phyloP scores from a whole-genome alignment of 2,888 invertebrate genomes.

The Heliconius sara region DNA sequence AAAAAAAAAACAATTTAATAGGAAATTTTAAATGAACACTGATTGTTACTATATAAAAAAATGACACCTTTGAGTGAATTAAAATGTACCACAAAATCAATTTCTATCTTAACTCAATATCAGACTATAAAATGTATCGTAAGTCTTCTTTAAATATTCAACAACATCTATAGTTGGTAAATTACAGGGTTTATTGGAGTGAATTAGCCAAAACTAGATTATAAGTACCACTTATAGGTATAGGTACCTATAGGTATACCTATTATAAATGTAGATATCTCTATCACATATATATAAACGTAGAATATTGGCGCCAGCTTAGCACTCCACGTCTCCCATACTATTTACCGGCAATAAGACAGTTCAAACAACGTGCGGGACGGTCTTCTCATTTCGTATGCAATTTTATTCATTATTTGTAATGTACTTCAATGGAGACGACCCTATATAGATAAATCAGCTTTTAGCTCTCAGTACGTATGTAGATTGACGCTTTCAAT shows the following conservation, averaged over 20 bases:
- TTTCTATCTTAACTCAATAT: background rate
- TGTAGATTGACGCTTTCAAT: conserved; percentile 82
- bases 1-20: background rate
- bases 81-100: background rate
- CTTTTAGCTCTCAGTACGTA: conserved; percentile 80
- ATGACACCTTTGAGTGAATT: too few relatives aligned
- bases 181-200: background rate
- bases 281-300: conserved; percentile 42
- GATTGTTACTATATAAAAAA: too few relatives aligned
- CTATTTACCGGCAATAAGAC: conserved; percentile 76
- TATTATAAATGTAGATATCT: background rate
- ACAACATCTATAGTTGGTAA: background rate
- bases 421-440: conserved; percentile 83
- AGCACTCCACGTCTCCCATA: conserved; percentile 26
- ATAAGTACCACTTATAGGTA: background rate
- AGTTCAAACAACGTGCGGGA: conserved; percentile 28
- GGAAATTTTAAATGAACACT: too few relatives aligned
- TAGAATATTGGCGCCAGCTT: conserved; percentile 21
- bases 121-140: too few relatives aligned
- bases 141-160: background rate
- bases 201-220: background rate
- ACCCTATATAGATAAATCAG: conserved; percentile 77
- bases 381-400: conserved; percentile 81
- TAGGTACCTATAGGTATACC: background rate
- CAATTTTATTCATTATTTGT: conserved; percentile 85